These are phyloP conservation scores for Cercocebus atys DNA, from an alignment of 2,113 vertebrate species.

Conservation along the genomic window DNA sequence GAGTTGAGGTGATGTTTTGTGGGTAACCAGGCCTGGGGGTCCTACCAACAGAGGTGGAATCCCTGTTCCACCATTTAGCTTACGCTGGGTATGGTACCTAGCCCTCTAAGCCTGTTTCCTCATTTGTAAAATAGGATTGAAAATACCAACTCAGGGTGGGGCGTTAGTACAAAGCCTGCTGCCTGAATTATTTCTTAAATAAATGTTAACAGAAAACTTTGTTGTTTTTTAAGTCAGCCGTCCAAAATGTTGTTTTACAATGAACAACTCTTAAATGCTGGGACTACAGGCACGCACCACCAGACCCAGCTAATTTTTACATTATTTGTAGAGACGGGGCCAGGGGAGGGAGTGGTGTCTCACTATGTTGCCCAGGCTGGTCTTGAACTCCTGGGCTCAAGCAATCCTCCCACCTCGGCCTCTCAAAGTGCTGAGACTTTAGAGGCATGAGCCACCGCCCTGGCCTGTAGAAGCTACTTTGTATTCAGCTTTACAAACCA, in stretches of 20 bases:
- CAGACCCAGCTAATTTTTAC: too few species aligned
- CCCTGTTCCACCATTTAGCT: background rate
- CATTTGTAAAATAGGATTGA: background rate
- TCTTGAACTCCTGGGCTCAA: too few species aligned
- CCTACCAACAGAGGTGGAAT: background rate
- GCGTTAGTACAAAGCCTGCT: background rate
- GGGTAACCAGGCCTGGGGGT: background rate
- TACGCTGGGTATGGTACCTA: background rate
- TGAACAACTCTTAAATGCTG: background rate
- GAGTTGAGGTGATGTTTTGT: background rate
- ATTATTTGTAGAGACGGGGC: too few species aligned
- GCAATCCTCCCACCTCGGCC: too few species aligned
- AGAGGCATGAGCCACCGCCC: too few species aligned
- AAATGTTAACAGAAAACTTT: background rate
- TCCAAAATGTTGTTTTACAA: background rate
- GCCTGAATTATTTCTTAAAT: background rate
- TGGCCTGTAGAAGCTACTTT: background rate
- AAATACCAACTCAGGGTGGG: background rate
- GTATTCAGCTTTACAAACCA: background rate
- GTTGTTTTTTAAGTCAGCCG: background rate
- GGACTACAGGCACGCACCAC: too few species aligned
- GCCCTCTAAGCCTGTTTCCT: background rate
- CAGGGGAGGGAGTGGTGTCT: too few species aligned
- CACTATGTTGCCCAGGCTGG: too few species aligned
- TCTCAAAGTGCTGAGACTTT: too few species aligned